Percentiles rank a stretch among this genome's conserved stretches.
These are phyloP conservation scores for Muscicapa adusta DNA, from an alignment of 2,113 vertebrate species.

Conservation along the genomic window DNA sequence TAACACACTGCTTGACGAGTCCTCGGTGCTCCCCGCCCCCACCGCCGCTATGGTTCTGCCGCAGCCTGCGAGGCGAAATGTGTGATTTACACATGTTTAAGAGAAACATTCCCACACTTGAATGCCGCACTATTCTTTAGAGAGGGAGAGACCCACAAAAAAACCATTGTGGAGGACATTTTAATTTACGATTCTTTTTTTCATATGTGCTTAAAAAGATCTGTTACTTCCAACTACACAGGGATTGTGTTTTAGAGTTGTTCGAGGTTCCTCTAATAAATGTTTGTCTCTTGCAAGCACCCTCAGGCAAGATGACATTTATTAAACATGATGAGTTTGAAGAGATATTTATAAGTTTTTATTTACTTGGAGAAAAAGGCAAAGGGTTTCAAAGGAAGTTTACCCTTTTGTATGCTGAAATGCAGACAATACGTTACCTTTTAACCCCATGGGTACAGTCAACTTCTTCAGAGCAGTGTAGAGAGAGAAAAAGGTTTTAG, in stretches of 20 bases:
- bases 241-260: constrained; percentile 21
- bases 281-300: not conserved
- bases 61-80: constrained; percentile 6
- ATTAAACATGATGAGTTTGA: not conserved
- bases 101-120: constrained; percentile 68
- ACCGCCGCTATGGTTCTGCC: not conserved
- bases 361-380: not conserved
- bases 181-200: constrained; percentile 58
- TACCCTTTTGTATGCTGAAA: not conserved
- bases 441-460: not conserved
- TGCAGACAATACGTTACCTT: not conserved
- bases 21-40: constrained; percentile 41
- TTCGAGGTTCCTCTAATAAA: not conserved
- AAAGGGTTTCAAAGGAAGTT: not conserved
- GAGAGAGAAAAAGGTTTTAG: not conserved
- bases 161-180: constrained; percentile 19
- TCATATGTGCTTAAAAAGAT: constrained; percentile 34
- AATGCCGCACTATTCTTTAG: constrained; percentile 31
- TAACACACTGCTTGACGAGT: constrained; percentile 70
- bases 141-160: not conserved
- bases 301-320: constrained; percentile 20
- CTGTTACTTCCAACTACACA: constrained; percentile 37
- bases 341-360: constrained; percentile 17
- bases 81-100: constrained; percentile 69
- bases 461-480: not conserved